phyloP scores from a whole-genome alignment of 2,113 vertebrate genomes.

The Apteryx owenii region DNA sequence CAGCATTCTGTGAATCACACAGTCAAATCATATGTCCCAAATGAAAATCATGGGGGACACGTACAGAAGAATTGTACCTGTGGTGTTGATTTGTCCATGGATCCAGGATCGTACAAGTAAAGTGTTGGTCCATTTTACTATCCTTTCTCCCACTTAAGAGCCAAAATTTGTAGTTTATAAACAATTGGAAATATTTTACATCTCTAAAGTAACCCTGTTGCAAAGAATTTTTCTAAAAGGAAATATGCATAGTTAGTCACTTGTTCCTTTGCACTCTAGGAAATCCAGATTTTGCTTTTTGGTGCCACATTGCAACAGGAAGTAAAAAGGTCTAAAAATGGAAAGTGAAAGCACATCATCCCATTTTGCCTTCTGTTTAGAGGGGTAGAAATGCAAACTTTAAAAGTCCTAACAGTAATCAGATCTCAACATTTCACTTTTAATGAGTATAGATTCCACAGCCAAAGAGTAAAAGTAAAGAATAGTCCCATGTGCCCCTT shows the following conservation, averaged over 20 bases:
- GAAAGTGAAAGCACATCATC: background rate
- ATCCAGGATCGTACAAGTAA: background rate
- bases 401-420: background rate
- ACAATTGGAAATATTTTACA: background rate
- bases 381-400: background rate
- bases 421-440: constrained; percentile 28
- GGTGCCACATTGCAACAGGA: background rate
- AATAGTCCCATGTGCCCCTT: constrained; percentile 25
- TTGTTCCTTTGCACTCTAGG: background rate
- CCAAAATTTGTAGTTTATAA: background rate
- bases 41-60: background rate
- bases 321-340: background rate
- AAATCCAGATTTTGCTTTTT: background rate
- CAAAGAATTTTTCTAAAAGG: background rate
- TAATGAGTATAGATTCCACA: constrained; percentile 51
- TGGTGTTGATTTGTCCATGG: constrained; percentile 33
- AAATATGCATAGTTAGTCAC: background rate
- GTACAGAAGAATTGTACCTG: background rate
- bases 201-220: background rate
- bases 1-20: background rate
- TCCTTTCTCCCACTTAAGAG: background rate
- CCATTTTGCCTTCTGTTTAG: background rate
- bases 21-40: background rate
- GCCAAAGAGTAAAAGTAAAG: constrained; percentile 45
- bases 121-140: background rate